Base-by-base conservation (phyloP, 1,140 invertebrate genomes). In the Harpegnathos saltator region DNA sequence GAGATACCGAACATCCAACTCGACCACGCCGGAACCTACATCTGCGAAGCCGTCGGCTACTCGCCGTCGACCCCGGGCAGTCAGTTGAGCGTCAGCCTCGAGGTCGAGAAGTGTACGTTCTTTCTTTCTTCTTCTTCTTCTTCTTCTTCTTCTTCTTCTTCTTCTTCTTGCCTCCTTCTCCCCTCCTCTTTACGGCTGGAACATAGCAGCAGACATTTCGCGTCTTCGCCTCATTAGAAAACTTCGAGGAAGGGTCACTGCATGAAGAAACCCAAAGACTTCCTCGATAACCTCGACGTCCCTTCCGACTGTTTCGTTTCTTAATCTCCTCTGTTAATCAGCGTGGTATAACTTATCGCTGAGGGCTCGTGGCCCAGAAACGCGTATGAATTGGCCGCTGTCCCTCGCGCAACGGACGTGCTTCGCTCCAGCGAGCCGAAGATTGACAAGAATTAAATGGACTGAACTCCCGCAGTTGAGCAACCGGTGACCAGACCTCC, bases 1-100 rank as follows among this genome's bases (percentile, higher is more conserved):
- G 98, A 98, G 95, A 98, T 98, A 91, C 97, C 96, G 2, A 97
- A 97, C 89, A 97, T 98, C 81, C 96, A 97, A 87, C 78, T 97
- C 0, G 95, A 96, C 48, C 96, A 98, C 84, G 94, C 95, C 33
- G 98, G 98, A 50, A 95, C 95, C 0, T 99, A 98, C 92, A 95
- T 97, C 65, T 99, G 98, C 92, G 96, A 97, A 93, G 97, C 98
- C 4, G 92, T 96, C 22, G 95, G 95, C 22, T 97, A 96, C 89
- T 94, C 96, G n/a, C 81, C 94, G n/a, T 90, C 94, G 65, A 92
- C 92, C 38, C 91, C 95, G 48, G 96, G 96, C 74, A 94, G 94
- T 86, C 93, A 94, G 89, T 94, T 97, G 15, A 94, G 94, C 52
- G 97, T 97, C 0, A 93, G 95, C 66, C 94, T 98, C 0, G 95